Conservation (phyloP, 2,888 invertebrate species). For the Pseudococcus longispinus region DNA sequence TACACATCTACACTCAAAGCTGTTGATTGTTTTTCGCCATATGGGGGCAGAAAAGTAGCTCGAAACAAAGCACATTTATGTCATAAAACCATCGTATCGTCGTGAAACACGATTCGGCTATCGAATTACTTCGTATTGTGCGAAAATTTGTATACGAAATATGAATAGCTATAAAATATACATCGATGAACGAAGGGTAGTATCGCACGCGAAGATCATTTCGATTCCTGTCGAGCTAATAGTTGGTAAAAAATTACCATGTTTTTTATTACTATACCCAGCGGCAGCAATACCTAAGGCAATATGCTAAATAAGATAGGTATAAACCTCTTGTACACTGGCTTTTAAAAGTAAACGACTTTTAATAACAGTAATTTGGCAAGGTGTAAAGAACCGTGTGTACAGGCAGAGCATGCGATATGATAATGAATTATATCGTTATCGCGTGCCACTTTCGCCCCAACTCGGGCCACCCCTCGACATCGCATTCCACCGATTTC, state of each 20-base stretch:
- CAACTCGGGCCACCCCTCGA: neutral
- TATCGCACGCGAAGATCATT: slow-evolving; percentile 16
- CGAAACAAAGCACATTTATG: neutral
- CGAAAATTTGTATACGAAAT: neutral
- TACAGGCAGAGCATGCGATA: slow-evolving; percentile 32
- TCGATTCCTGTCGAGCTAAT: neutral
- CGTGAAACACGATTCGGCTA: neutral
- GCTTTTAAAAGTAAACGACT: slow-evolving; percentile 30
- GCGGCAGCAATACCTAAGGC: neutral
- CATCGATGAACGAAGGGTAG: neutral
- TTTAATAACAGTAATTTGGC: slow-evolving; percentile 42
- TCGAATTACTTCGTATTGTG: slow-evolving; percentile 12
- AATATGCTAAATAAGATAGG: too few species aligned
- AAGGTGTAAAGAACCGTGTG: slow-evolving; percentile 38
- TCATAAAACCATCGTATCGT: neutral
- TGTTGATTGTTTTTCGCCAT: neutral
- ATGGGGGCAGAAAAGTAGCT: neutral
- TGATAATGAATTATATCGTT: slow-evolving; percentile 38
- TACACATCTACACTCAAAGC: neutral
- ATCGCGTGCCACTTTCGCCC: neutral
- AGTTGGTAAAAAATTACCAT: neutral
- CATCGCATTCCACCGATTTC: neutral
- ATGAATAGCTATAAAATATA: neutral
- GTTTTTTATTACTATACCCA: neutral
- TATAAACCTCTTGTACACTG: neutral